Conservation (phyloP, 2,113 vertebrate species). For the Eira barbara region DNA sequence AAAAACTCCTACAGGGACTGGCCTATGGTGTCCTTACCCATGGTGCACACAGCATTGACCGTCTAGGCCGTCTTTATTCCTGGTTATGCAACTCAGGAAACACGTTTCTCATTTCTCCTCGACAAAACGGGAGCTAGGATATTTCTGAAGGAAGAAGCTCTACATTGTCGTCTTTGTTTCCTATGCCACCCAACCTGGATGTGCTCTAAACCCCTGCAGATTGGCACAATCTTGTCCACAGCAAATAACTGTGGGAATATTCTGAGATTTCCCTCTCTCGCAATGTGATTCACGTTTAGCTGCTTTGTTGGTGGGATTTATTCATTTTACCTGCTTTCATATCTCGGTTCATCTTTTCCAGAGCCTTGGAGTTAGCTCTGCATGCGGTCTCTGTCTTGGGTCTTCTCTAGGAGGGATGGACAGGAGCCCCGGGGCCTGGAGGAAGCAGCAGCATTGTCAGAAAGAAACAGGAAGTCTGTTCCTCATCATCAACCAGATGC, state of each 20-base stretch:
- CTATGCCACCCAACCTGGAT: background rate
- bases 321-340: background rate
- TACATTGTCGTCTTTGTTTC: background rate
- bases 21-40: accelerated
- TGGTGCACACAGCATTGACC: background rate
- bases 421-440: background rate
- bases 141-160: background rate
- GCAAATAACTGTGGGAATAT: background rate
- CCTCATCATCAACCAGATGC: conserved; percentile 5
- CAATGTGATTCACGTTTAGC: background rate
- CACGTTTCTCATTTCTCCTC: background rate
- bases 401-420: background rate
- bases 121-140: background rate
- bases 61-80: background rate
- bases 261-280: background rate
- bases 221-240: background rate
- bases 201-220: background rate
- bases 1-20: background rate
- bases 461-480: conserved; percentile 22
- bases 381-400: background rate
- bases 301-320: background rate
- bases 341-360: background rate
- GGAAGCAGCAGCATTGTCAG: background rate
- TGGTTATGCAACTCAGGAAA: background rate
- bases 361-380: background rate